These are phyloP conservation scores for Pseudococcus jackbeardsleyi DNA, from an alignment of 2,888 invertebrate genomes.

Conservation along the genomic window DNA sequence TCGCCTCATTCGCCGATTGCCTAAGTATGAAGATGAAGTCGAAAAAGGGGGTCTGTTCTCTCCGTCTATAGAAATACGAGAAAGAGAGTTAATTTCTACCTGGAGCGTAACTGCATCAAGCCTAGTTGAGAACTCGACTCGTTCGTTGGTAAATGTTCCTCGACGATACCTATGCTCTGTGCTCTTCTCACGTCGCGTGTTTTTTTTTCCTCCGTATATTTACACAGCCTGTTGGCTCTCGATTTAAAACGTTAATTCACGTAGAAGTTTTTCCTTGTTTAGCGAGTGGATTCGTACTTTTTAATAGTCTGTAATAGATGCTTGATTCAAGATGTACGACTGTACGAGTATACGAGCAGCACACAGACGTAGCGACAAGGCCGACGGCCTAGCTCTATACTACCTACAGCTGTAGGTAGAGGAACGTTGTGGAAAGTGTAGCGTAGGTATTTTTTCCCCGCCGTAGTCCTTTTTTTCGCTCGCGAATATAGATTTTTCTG, in stretches of 20 bases:
- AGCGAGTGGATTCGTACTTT: constrained; percentile 14
- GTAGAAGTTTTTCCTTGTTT: constrained; percentile 47
- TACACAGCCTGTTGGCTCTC: background rate
- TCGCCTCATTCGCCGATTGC: too few relatives aligned
- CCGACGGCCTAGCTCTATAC: background rate
- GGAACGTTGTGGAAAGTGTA: background rate
- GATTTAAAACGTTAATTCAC: constrained; percentile 27
- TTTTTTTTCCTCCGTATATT: too few relatives aligned
- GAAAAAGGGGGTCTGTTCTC: too few relatives aligned
- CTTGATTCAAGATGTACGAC: constrained; percentile 6
- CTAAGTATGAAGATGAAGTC: too few relatives aligned
- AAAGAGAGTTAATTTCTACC: constrained; percentile 25
- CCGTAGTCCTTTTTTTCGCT: background rate
- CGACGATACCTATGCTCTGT: background rate
- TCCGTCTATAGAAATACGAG: background rate
- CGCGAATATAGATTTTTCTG: constrained; percentile 42
- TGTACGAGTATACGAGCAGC: background rate
- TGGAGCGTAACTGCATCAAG: constrained; percentile 12
- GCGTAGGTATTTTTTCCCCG: background rate
- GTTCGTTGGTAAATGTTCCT: background rate
- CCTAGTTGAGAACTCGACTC: background rate
- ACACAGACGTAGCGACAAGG: background rate
- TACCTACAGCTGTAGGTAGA: background rate
- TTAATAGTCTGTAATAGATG: constrained; percentile 47
- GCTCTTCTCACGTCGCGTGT: background rate